Percentiles rank a stretch among this genome's conserved stretches.
phyloP scores from a whole-genome alignment of 2,113 vertebrate species.

The Glareola pratincola region DNA sequence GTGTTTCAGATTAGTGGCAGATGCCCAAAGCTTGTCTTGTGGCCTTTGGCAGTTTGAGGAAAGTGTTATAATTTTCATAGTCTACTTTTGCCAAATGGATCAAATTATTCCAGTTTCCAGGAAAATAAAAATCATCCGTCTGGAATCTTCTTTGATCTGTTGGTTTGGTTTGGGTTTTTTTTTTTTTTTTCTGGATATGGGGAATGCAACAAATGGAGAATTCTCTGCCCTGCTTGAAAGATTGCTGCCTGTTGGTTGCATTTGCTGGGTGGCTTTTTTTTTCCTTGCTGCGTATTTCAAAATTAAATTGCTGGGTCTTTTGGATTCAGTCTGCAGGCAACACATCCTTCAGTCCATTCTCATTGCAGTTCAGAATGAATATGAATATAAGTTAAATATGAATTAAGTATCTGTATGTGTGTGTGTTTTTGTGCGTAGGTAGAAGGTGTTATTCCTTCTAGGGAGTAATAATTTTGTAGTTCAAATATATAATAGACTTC shows the following conservation, averaged over 20 bases:
- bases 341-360: constrained; percentile 29
- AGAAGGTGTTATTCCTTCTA: neutral
- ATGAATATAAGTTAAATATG: constrained; percentile 23
- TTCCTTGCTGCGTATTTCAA: neutral
- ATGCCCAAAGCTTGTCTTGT: constrained; percentile 43
- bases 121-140: constrained; percentile 24
- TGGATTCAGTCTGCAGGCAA: neutral
- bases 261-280: neutral
- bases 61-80: constrained; percentile 9
- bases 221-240: neutral
- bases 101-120: neutral
- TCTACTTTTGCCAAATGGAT: constrained; percentile 24
- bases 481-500: neutral
- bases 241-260: neutral
- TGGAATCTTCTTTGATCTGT: constrained; percentile 20
- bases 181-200: neutral
- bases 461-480: neutral
- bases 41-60: constrained; percentile 38
- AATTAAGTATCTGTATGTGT: neutral
- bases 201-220: neutral
- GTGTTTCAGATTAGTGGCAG: constrained; percentile 24
- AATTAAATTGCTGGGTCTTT: neutral
- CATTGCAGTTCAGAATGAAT: neutral
- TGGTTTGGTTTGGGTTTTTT: neutral
- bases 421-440: neutral